phyloP scores from a whole-genome alignment of 2,888 invertebrate genomes.

The Tortricodes alternella region DNA sequence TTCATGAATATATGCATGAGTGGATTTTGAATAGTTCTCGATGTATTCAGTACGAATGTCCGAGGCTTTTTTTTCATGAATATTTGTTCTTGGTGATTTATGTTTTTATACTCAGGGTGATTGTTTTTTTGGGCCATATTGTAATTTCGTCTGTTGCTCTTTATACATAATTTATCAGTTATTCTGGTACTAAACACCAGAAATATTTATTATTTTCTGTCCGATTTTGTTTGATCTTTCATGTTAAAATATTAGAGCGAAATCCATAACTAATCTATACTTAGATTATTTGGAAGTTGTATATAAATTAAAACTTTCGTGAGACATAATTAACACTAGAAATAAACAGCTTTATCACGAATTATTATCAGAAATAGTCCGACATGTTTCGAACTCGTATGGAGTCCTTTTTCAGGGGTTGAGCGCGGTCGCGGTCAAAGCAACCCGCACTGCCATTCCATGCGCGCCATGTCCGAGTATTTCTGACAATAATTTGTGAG shows the following conservation, averaged over 20 bases:
- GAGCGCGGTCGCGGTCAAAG: too few species aligned
- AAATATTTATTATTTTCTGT: not conserved
- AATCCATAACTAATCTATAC: too few species aligned
- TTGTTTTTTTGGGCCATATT: conserved; percentile 20
- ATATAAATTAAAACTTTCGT: too few species aligned
- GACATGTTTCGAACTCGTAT: too few species aligned
- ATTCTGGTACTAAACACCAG: not conserved
- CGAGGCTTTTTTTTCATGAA: conserved; percentile 36
- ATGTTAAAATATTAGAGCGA: not conserved
- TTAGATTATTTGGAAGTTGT: too few species aligned
- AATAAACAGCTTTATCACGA: too few species aligned
- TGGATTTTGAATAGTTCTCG: conserved; percentile 40
- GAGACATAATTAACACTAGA: too few species aligned
- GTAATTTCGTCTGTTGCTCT: conserved; percentile 16
- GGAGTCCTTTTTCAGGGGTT: too few species aligned
- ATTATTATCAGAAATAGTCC: too few species aligned
- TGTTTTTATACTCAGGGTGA: conserved; percentile 32
- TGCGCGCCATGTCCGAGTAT: too few species aligned
- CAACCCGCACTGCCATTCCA: too few species aligned
- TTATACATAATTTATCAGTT: conserved; percentile 17
- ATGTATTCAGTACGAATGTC: conserved; percentile 34
- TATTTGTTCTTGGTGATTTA: conserved; percentile 40
- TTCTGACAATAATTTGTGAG: too few species aligned
- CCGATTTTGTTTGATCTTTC: not conserved
- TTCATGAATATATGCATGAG: conserved; percentile 44